These are phyloP conservation scores for Stigmatopora argus DNA, from an alignment of 2,113 vertebrate species.

Conservation along the genomic window DNA sequence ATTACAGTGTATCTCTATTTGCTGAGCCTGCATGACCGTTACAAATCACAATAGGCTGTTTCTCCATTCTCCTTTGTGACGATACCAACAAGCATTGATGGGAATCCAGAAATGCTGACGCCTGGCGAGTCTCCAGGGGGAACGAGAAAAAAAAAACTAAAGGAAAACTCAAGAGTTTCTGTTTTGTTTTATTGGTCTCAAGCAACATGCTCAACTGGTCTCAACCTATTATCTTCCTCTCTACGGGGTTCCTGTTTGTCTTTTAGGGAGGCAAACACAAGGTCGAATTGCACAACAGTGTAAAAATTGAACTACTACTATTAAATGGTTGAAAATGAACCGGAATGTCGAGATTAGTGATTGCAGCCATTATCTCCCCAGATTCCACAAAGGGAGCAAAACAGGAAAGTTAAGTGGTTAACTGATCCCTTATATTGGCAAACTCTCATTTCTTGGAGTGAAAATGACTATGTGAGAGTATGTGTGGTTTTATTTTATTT, in stretches of 20 bases:
- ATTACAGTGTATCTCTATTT: conserved; percentile 57
- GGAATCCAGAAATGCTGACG: conserved; percentile 45
- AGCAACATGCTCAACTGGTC: conserved; percentile 9
- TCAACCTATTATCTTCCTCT: conserved; percentile 10
- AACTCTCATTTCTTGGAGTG: neutral
- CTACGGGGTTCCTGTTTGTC: conserved; percentile 17
- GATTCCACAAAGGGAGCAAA: neutral
- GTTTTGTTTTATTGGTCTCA: neutral
- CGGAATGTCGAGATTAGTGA: neutral
- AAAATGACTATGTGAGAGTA: neutral
- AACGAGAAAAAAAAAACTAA: neutral
- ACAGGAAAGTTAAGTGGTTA: neutral
- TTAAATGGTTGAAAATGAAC: neutral
- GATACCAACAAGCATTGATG: conserved; percentile 39
- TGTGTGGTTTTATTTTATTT: neutral
- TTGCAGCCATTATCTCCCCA: neutral
- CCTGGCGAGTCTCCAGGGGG: conserved; percentile 11
- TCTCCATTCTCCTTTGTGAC: conserved; percentile 34
- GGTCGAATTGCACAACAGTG: conserved; percentile 7
- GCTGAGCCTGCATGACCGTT: conserved; percentile 59
- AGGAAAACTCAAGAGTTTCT: neutral
- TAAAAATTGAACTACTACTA: neutral
- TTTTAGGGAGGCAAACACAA: conserved; percentile 10
- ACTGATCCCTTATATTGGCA: neutral
- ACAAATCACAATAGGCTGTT: conserved; percentile 36